phyloP scores from a whole-genome alignment of 2,888 invertebrate species.

The Noctua janthina region DNA sequence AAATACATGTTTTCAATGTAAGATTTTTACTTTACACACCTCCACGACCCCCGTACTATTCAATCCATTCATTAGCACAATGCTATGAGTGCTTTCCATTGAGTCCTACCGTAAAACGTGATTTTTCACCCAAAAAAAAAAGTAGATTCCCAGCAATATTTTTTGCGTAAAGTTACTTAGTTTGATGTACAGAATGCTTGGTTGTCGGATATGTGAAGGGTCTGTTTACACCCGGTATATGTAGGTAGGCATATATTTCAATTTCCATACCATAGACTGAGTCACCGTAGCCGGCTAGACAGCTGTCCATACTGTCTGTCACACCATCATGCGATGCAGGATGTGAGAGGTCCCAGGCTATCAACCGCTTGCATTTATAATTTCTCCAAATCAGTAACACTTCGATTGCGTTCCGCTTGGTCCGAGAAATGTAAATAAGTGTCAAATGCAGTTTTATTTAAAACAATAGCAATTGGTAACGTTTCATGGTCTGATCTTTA shows the following conservation, averaged over 20 bases:
- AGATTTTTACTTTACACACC: too few species aligned
- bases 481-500: constrained; percentile 12
- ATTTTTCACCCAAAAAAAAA: too few species aligned
- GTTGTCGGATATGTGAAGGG: too few species aligned
- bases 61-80: too few species aligned
- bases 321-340: constrained; percentile 24
- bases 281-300: constrained; percentile 37
- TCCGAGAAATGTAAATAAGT: constrained; percentile 12
- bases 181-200: too few species aligned
- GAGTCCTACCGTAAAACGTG: too few species aligned
- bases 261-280: constrained; percentile 8
- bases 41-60: too few species aligned
- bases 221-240: too few species aligned
- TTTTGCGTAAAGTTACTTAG: too few species aligned
- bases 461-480: constrained; percentile 13
- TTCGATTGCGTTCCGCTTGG: constrained; percentile 15
- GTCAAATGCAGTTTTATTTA: constrained; percentile 20
- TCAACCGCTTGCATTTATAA: constrained; percentile 35
- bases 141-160: too few species aligned
- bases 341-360: constrained; percentile 13
- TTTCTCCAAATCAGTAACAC: constrained; percentile 36
- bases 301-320: constrained; percentile 34
- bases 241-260: neutral
- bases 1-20: too few species aligned
- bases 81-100: too few species aligned